These are phyloP conservation scores for Drosophila pachea DNA, from an alignment of 1,140 invertebrate genomes.

Conservation along the genomic window DNA sequence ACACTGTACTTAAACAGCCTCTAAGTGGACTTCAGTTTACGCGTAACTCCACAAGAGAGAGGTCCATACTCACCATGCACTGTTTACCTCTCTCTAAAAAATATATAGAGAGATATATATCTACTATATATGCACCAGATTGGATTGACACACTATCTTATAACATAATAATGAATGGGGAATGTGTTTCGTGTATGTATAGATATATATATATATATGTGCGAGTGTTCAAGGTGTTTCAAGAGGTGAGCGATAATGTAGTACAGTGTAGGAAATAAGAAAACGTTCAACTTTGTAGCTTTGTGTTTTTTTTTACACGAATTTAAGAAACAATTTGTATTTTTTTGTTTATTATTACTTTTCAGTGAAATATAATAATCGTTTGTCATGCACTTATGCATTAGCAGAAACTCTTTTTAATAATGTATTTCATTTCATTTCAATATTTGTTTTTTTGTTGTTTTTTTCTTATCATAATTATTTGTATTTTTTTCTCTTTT, in stretches of 20 bases:
- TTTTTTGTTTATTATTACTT: slow-evolving; percentile 59
- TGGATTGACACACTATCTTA: slow-evolving; percentile 4
- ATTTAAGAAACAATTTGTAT: slow-evolving; percentile 75
- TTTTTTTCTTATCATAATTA: slow-evolving; percentile 2
- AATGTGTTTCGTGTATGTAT: not conserved
- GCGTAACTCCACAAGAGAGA: slow-evolving; percentile 2
- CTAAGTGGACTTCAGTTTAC: slow-evolving; percentile 13
- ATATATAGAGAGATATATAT: slow-evolving; percentile 1
- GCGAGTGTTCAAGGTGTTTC: not conserved
- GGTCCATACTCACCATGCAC: slow-evolving; percentile 17
- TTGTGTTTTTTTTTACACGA: slow-evolving; percentile 73
- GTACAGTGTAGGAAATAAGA: slow-evolving; percentile 1
- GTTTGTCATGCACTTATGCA: slow-evolving; percentile 68
- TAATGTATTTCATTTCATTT: slow-evolving; percentile 60
- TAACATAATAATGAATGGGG: slow-evolving; percentile 13
- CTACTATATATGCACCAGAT: not conserved
- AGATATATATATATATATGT: not conserved
- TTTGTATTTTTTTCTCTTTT: slow-evolving; percentile 41
- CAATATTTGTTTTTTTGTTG: slow-evolving; percentile 40
- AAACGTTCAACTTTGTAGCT: slow-evolving; percentile 47
- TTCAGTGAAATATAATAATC: slow-evolving; percentile 78
- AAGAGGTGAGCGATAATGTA: slow-evolving; percentile 1
- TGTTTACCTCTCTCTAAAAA: not conserved
- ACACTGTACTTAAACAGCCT: slow-evolving; percentile 19
- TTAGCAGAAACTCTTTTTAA: slow-evolving; percentile 68